phyloP scores from a whole-genome alignment of 2,113 vertebrate species.

The Peromyscus maniculatus region DNA sequence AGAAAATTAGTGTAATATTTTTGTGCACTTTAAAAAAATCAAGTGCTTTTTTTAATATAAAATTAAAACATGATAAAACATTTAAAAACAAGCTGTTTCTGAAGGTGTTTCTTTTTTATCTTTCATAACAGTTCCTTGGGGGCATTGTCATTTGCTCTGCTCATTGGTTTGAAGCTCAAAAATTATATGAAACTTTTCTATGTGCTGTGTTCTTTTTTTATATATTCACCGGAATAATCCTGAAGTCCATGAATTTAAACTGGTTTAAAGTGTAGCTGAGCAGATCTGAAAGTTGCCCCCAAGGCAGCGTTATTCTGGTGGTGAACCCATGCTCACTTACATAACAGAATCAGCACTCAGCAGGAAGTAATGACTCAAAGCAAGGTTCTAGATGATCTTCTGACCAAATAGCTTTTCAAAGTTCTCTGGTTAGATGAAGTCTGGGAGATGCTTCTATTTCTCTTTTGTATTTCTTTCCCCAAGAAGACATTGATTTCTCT shows the following conservation, averaged over 20 bases:
- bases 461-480: not conserved
- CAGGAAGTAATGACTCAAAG: constrained; percentile 82
- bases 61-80: not conserved
- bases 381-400: constrained; percentile 78
- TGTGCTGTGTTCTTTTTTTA: constrained; percentile 78
- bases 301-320: constrained; percentile 49
- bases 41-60: not conserved
- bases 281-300: constrained; percentile 75
- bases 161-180: constrained; percentile 75
- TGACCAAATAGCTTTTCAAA: constrained; percentile 76
- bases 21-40: not conserved
- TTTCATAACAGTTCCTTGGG: constrained; percentile 40
- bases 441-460: not conserved
- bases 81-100: not conserved
- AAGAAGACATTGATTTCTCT: constrained; percentile 63
- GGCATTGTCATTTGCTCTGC: constrained; percentile 49
- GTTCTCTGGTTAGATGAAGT: constrained; percentile 80
- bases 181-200: constrained; percentile 74
- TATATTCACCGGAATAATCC: constrained; percentile 81
- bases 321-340: constrained; percentile 75
- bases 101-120: not conserved
- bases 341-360: constrained; percentile 50
- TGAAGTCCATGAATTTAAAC: constrained; percentile 78
- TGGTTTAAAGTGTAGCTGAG: constrained; percentile 76
- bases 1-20: not conserved